Evolutionary conservation across 2,113 vertebrate species (phyloP).

Genomic region (Sciurus niger): DNA sequence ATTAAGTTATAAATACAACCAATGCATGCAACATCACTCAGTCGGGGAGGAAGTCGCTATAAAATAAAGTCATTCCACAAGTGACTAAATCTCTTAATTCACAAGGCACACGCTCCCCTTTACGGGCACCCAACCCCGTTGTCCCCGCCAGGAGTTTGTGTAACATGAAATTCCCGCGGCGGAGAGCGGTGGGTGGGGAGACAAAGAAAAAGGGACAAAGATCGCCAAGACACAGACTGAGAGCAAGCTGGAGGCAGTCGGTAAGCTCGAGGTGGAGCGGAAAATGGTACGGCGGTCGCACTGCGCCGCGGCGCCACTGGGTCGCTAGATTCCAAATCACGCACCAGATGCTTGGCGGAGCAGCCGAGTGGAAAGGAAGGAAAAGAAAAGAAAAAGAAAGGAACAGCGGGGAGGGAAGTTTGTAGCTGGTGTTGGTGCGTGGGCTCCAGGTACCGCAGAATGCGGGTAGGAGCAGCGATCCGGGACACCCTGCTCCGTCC

Average conservation of each 20-base stretch:
- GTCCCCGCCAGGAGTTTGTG: constrained; percentile 55
- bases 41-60: constrained; percentile 85
- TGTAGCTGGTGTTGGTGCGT: not conserved
- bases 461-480: accelerated
- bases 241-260: too few relatives aligned
- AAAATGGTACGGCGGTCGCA: not conserved
- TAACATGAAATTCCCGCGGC: not conserved
- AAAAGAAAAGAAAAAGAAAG: not conserved
- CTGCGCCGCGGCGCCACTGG: too few relatives aligned
- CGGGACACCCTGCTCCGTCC: not conserved
- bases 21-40: constrained; percentile 88
- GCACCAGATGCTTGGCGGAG: not conserved
- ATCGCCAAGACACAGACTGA: not conserved
- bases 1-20: constrained; percentile 92
- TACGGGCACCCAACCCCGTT: constrained; percentile 48
- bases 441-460: not conserved
- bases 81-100: constrained; percentile 89
- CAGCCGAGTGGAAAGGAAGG: not conserved
- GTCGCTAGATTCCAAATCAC: not conserved
- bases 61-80: constrained; percentile 89
- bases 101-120: constrained; percentile 80
- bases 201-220: not conserved
- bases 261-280: not conserved
- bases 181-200: not conserved
- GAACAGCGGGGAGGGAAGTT: not conserved